phyloP scores from a whole-genome alignment of 2,797 vertebrate species.

The Echeneis naucrates region DNA sequence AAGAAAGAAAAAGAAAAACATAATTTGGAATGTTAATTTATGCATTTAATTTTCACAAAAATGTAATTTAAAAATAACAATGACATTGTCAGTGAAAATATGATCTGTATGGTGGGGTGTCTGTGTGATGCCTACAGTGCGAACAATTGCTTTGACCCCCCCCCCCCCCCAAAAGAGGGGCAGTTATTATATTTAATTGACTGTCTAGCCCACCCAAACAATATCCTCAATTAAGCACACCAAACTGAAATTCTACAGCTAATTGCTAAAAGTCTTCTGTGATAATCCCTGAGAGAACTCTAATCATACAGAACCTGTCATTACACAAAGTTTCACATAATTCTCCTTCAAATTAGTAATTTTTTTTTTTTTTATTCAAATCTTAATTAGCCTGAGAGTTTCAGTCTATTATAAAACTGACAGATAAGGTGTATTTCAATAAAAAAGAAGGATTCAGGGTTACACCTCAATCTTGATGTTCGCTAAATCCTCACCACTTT shows the following conservation, averaged over 20 bases:
- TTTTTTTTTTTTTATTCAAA: constrained; percentile 27
- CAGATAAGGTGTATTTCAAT: constrained; percentile 9
- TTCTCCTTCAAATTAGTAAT: constrained; percentile 20
- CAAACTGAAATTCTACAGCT: not conserved
- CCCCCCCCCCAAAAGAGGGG: too few species aligned
- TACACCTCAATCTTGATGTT: not conserved
- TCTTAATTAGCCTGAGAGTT: constrained; percentile 25
- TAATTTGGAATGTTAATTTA: too few species aligned
- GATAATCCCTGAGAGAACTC: constrained; percentile 11
- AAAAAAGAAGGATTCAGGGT: not conserved
- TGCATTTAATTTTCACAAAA: too few species aligned
- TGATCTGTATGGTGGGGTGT: too few species aligned
- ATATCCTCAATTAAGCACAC: not conserved
- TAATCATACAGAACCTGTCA: constrained; percentile 6
- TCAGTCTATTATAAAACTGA: not conserved
- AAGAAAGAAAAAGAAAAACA: too few species aligned
- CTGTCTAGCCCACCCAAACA: too few species aligned
- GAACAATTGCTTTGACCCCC: too few species aligned
- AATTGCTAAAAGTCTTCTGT: constrained; percentile 10
- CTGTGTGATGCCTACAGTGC: too few species aligned
- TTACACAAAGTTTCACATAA: constrained; percentile 8
- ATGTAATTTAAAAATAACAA: too few species aligned
- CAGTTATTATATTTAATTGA: too few species aligned
- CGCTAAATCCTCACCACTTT: constrained; percentile 1
- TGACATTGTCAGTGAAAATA: too few species aligned